Percentiles rank a stretch among this genome's conserved stretches.
These are phyloP conservation scores for Athalia circularis DNA, from an alignment of 2,888 invertebrate species.

Conservation along the genomic window DNA sequence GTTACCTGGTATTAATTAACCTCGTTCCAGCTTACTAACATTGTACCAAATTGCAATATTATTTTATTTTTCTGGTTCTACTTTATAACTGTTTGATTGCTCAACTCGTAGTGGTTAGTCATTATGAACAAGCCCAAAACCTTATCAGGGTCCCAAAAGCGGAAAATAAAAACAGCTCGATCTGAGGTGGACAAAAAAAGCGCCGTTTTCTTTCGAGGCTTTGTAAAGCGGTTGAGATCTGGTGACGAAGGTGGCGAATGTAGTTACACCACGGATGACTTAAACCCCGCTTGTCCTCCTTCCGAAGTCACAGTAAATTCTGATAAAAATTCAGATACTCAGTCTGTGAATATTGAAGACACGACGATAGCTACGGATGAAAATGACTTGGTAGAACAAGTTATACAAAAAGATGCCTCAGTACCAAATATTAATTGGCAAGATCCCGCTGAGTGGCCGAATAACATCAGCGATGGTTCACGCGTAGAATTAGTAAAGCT, in stretches of 20 bases:
- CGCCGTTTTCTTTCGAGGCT: slow-evolving; percentile 26
- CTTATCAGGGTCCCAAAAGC: slow-evolving; percentile 32
- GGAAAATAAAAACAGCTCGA: slow-evolving; percentile 19
- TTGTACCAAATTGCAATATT: slow-evolving; percentile 1
- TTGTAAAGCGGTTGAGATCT: slow-evolving; percentile 24
- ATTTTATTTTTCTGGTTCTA: background rate
- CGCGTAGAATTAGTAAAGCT: slow-evolving; percentile 20
- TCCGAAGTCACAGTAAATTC: background rate
- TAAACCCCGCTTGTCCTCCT: slow-evolving; percentile 13
- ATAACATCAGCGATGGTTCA: slow-evolving; percentile 30
- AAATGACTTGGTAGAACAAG: slow-evolving; percentile 6
- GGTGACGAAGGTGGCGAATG: slow-evolving; percentile 24
- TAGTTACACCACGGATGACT: slow-evolving; percentile 6
- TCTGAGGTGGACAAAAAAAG: slow-evolving; percentile 26
- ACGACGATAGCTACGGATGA: background rate
- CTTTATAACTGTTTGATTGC: background rate
- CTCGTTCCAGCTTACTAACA: background rate
- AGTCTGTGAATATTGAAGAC: slow-evolving; percentile 21
- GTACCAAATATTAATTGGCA: slow-evolving; percentile 34
- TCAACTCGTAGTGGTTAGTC: slow-evolving; percentile 10
- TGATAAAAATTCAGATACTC: slow-evolving; percentile 18
- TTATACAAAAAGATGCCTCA: slow-evolving; percentile 5
- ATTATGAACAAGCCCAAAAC: slow-evolving; percentile 32
- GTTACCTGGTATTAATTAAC: background rate
- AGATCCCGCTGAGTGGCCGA: slow-evolving; percentile 35